Percentiles rank a stretch among this genome's conserved stretches.
Evolutionary conservation across 1,140 invertebrate species (phyloP).

Genomic region (Diprion similis): DNA sequence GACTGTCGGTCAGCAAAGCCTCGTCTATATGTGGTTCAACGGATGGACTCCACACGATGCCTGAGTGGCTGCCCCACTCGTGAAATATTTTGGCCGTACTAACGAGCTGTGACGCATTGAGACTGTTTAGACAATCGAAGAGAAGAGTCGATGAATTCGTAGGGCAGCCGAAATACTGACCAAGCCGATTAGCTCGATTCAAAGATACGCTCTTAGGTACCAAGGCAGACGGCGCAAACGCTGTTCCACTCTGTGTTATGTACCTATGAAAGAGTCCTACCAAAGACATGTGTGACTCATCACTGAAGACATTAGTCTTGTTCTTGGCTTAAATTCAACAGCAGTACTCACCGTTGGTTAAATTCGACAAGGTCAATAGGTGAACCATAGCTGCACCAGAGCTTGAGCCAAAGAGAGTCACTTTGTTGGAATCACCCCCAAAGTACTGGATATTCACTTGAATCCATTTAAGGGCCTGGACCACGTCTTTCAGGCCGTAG

Average conservation of each 20-base stretch:
- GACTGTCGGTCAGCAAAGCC: not conserved
- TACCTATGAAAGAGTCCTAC: not conserved
- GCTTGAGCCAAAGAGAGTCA: conserved; percentile 59
- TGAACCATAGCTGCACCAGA: conserved; percentile 47
- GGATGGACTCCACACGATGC: not conserved
- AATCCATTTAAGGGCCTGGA: conserved; percentile 56
- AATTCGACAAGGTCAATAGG: conserved; percentile 42
- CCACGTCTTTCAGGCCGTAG: conserved; percentile 54
- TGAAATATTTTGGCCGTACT: not conserved
- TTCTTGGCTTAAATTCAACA: not conserved
- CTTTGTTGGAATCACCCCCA: conserved; percentile 53
- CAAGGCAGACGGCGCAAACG: not conserved
- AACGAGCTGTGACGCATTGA: not conserved
- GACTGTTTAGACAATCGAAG: not conserved
- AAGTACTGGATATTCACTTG: conserved; percentile 54
- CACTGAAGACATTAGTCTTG: not conserved
- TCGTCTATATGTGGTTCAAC: not conserved
- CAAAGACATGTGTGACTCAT: not conserved
- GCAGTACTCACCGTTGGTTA: conserved; percentile 32
- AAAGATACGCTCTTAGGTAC: not conserved
- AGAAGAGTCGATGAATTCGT: not conserved
- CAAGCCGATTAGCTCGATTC: not conserved
- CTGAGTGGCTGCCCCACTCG: not conserved
- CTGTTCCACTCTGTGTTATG: not conserved
- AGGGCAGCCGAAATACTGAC: not conserved